Percentiles rank a stretch among this genome's conserved stretches.
Evolutionary conservation across 2,797 vertebrate species (phyloP).

Genomic region (Monodelphis domestica): DNA sequence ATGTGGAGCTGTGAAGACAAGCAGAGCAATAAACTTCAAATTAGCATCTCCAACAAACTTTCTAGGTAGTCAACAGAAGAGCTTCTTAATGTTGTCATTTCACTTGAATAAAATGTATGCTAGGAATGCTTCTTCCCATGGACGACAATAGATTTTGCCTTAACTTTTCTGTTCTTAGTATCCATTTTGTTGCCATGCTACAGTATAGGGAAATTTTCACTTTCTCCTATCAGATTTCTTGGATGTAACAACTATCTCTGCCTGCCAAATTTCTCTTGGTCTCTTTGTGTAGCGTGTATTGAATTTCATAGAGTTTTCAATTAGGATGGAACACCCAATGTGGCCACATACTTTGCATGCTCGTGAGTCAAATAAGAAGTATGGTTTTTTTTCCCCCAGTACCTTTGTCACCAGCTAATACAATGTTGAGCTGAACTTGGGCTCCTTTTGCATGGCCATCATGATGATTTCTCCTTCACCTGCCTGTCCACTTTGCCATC

Average conservation of each 20-base stretch:
- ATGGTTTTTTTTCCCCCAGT: no score
- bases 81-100: constrained; percentile 88
- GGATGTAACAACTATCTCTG: no score
- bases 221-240: constrained; percentile 87
- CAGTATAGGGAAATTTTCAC: no score
- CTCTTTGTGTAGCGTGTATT: no score
- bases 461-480: background rate
- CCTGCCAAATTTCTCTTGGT: no score
- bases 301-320: no score
- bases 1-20: constrained; percentile 85
- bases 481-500: background rate
- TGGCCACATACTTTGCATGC: background rate
- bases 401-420: background rate
- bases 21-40: constrained; percentile 87
- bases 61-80: constrained; percentile 86
- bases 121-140: constrained; percentile 86
- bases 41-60: constrained; percentile 87
- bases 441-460: background rate
- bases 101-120: constrained; percentile 87
- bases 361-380: background rate
- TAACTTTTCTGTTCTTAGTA: no score
- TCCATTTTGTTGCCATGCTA: no score
- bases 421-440: background rate
- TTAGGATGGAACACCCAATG: background rate
- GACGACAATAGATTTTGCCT: no score